These are phyloP conservation scores for Planiliza haematocheilus DNA, from an alignment of 2,113 vertebrate species.

Conservation along the genomic window DNA sequence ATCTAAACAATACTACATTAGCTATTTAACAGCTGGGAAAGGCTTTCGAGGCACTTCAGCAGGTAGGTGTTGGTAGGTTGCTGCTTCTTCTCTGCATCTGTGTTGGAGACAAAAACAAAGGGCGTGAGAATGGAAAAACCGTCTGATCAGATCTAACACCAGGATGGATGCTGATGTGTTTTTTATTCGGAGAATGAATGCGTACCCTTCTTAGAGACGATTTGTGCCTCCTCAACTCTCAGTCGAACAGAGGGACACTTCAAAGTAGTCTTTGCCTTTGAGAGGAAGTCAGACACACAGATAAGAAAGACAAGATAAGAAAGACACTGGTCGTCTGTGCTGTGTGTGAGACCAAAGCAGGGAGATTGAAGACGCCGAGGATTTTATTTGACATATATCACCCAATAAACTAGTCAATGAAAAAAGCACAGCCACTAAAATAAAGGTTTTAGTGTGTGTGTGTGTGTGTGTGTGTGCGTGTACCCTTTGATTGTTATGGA, in stretches of 20 bases:
- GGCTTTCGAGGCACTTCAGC: conserved; percentile 90
- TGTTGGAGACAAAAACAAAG: conserved; percentile 6
- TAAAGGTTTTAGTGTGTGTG: not conserved
- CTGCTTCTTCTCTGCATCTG: conserved; percentile 82
- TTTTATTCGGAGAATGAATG: conserved; percentile 45
- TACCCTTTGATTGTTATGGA: conserved; percentile 95
- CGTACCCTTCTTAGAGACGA: conserved; percentile 86
- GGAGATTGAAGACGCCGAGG: conserved; percentile 24
- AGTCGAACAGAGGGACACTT: conserved; percentile 91
- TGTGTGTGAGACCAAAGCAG: not conserved
- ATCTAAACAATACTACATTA: conserved; percentile 54
- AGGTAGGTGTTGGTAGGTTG: conserved; percentile 84
- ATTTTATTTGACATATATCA: conserved; percentile 39
- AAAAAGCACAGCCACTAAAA: not conserved
- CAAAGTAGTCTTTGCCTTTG: conserved; percentile 92
- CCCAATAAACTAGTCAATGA: conserved; percentile 15
- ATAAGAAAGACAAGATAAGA: not conserved
- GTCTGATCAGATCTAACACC: not conserved
- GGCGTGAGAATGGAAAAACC: not conserved
- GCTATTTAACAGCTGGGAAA: conserved; percentile 86
- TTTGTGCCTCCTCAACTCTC: conserved; percentile 89
- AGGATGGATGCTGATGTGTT: not conserved
- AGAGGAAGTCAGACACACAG: conserved; percentile 7
- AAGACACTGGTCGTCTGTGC: not conserved
- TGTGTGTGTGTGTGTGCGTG: conserved; percentile 8